These are phyloP conservation scores for Norana najaformis DNA, from an alignment of 2,888 invertebrate species.

Conservation along the genomic window DNA sequence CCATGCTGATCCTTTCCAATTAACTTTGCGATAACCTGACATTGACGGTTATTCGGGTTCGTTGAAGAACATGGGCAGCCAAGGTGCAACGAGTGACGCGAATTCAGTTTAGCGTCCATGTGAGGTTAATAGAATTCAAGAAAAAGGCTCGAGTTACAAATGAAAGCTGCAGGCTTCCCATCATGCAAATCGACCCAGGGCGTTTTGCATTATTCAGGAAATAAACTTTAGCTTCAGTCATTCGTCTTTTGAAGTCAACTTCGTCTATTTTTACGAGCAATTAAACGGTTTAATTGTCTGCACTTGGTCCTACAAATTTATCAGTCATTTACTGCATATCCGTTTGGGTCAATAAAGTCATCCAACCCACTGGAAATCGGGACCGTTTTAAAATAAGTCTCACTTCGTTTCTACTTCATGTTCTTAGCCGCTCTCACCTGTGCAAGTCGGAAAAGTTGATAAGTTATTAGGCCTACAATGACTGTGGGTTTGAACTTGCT, in stretches of 20 bases:
- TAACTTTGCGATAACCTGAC: no score
- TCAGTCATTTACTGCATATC: neutral
- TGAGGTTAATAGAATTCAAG: neutral
- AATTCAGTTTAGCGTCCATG: neutral
- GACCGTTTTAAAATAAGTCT: neutral
- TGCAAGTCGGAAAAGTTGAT: neutral
- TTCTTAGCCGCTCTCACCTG: neutral
- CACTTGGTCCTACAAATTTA: neutral
- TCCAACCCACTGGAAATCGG: neutral
- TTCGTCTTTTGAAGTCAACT: neutral
- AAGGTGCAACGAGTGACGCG: neutral
- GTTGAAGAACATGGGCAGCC: no score
- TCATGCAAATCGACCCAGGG: neutral
- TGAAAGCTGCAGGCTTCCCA: neutral
- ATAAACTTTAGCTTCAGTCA: neutral
- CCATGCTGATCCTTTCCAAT: no score
- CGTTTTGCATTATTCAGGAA: neutral
- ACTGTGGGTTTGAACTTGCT: no score
- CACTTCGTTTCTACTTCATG: neutral
- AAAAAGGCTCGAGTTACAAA: neutral
- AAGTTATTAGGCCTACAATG: no score
- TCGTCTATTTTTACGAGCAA: neutral
- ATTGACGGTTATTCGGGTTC: no score
- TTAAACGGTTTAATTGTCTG: neutral
- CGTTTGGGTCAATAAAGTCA: neutral